Evolutionary conservation across 2,797 vertebrate genomes (phyloP), one percentile per base, ranked within the genome.

Genomic region (Limnodromus scolopaceus): DNA sequence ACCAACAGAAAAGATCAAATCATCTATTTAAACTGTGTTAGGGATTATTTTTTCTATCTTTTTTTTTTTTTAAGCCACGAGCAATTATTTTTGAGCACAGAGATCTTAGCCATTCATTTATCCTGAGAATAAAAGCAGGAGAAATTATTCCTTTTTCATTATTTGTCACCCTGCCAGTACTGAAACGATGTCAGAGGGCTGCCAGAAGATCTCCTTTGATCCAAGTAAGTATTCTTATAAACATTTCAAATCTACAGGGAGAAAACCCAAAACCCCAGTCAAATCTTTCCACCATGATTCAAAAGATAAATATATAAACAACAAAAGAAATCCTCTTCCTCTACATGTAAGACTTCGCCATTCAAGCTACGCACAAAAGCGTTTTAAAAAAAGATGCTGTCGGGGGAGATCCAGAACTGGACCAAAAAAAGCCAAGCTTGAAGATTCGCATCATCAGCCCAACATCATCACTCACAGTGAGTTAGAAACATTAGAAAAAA

Each of bases 191-290:
- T 72, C 91, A 95, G 82, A 71, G 79, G 46, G 69, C 58, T 78
- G 84, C 82, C 92, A 90, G 71, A 87, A 91, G 76, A 83, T 65
- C 69, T 80, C 76, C 60, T 93, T 91, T 95, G 72, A 96, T 94
- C 87, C 87, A 95, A 72, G 13, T 54, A 87, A 87, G 76, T 57
- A 84, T 86, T 72, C 72, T 93, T 58, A 84, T 48, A 87, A 96
- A 92, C 65, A 75, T 84, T 95, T 92, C 48, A 95, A 76, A 76
- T n/a, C 66, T 34, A 84, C 80, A 54, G 43, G 77, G 78, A 55
- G 23, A 69, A 91, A 91, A 55, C 36, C 12, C 57, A 54, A 92
- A 71, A 20, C 38, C 41, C 53, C 84, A 93, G 55, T 41, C 45
- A 68, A 70, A 66, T 82, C 84, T 84, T 65, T 89, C 66, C 66